phyloP scores from a whole-genome alignment of 2,797 vertebrate species.

The Phoebastria nigripes region DNA sequence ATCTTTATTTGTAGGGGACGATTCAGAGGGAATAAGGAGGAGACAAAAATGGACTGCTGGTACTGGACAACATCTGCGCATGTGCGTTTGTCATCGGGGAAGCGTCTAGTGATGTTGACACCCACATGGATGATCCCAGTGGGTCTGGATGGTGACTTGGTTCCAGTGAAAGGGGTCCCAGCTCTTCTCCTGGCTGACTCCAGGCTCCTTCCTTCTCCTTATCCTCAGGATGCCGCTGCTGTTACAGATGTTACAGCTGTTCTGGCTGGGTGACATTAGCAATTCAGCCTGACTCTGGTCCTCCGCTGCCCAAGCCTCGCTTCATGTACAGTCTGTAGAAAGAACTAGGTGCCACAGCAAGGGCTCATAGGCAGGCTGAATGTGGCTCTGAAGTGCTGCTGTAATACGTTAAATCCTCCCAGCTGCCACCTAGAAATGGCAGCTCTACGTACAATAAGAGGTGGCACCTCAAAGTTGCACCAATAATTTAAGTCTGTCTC shows the following conservation, averaged over 20 bases:
- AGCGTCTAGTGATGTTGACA: neutral
- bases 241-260: neutral
- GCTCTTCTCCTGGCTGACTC: neutral
- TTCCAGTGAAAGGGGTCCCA: neutral
- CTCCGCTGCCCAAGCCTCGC: accelerated
- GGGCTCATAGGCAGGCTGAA: neutral
- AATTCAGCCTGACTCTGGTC: neutral
- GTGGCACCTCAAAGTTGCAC: neutral
- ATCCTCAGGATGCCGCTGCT: neutral
- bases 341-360: neutral
- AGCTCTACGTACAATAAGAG: neutral
- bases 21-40: neutral
- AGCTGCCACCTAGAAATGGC: neutral
- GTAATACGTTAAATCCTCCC: neutral
- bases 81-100: neutral
- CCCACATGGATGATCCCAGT: accelerated
- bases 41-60: neutral
- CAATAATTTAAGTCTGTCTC: neutral
- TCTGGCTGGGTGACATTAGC: neutral
- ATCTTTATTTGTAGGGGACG: neutral
- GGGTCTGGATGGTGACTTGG: neutral
- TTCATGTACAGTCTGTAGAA: neutral
- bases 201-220: neutral
- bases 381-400: neutral
- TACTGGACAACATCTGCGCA: neutral